Evolutionary conservation across 2,797 vertebrate genomes (phyloP).

Genomic region (Etheostoma nigrum): DNA sequence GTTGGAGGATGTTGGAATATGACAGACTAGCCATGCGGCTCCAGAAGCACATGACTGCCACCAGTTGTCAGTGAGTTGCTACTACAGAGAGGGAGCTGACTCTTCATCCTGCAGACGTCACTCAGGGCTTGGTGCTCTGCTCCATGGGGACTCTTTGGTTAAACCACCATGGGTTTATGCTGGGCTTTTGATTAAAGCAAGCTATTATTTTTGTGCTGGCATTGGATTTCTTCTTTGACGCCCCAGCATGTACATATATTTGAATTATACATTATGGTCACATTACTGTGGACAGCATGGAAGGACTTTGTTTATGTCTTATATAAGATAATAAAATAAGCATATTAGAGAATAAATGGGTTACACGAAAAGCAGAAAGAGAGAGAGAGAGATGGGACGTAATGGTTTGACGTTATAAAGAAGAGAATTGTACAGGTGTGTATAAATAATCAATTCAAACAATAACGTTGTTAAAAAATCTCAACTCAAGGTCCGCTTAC

Average conservation of each 20-base stretch:
- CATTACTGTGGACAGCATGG: not conserved
- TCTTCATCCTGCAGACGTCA: constrained; percentile 9
- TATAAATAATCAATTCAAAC: not conserved
- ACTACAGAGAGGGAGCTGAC: constrained; percentile 47
- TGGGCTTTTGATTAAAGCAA: not conserved
- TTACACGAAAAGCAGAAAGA: too few species aligned
- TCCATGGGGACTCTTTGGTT: constrained; percentile 12
- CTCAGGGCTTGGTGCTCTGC: not conserved
- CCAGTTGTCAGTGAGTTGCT: constrained; percentile 65
- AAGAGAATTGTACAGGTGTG: not conserved
- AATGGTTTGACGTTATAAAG: too few species aligned
- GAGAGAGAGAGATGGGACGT: not conserved
- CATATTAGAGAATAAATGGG: not conserved
- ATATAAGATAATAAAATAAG: not conserved
- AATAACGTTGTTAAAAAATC: not conserved
- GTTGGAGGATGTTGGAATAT: constrained; percentile 19
- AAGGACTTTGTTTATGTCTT: not conserved
- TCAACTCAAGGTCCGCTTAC: not conserved
- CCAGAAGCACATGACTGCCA: constrained; percentile 76
- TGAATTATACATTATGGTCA: not conserved
- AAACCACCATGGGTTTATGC: not conserved
- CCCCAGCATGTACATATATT: not conserved
- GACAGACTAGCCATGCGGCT: constrained; percentile 4
- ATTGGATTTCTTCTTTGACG: not conserved
- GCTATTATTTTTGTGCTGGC: not conserved